phyloP scores from a whole-genome alignment of 2,113 vertebrate species.

The Machaerirhynchus nigripectus region DNA sequence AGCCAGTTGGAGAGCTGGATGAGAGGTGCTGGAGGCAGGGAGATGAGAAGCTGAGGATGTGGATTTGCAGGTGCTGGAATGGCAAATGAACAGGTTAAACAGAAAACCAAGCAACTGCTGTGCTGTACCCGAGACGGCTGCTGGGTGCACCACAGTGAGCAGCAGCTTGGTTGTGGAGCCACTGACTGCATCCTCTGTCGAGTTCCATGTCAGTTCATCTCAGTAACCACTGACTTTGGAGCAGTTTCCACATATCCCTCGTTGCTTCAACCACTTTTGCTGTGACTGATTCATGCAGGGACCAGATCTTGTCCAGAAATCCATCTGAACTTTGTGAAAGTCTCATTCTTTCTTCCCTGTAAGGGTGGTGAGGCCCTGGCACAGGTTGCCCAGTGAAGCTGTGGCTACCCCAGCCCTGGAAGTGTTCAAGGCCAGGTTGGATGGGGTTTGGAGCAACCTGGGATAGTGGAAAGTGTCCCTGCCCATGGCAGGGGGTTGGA shows the following conservation, averaged over 20 bases:
- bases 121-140: background rate
- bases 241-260: background rate
- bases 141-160: background rate
- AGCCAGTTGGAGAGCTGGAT: background rate
- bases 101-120: background rate
- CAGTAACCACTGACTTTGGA: background rate
- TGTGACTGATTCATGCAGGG: background rate
- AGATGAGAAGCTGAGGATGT: background rate
- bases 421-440: background rate
- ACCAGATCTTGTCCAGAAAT: background rate
- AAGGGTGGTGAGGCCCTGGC: background rate
- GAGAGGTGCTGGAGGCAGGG: background rate
- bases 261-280: background rate
- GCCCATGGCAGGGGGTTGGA: background rate
- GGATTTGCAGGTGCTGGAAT: background rate
- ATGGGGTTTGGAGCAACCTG: background rate
- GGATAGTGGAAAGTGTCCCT: background rate
- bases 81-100: background rate
- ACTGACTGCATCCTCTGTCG: rapidly evolving
- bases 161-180: background rate
- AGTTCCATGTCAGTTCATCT: background rate
- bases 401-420: background rate
- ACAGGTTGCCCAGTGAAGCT: background rate
- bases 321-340: background rate
- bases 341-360: background rate